These are phyloP conservation scores for Volucella inflata DNA, from an alignment of 2,888 invertebrate species.

Conservation along the genomic window DNA sequence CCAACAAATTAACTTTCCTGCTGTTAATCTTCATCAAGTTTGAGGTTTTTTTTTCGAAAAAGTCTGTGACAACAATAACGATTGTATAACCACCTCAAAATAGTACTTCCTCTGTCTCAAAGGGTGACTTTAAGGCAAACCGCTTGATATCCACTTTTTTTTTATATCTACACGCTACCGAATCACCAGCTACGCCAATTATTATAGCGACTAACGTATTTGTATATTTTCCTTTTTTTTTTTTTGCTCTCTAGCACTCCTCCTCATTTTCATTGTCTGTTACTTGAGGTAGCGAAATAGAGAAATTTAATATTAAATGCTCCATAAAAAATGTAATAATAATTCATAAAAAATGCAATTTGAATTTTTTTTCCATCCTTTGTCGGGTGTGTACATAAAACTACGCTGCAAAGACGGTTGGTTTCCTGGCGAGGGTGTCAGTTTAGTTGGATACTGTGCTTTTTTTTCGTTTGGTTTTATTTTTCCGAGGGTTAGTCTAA, in stretches of 20 bases:
- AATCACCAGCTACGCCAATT: slow-evolving; percentile 64
- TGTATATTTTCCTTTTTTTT: slow-evolving; percentile 24
- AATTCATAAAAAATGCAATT: slow-evolving; percentile 79
- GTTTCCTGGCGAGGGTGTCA: slow-evolving; percentile 62
- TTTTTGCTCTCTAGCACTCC: background rate
- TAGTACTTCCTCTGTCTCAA: slow-evolving; percentile 32
- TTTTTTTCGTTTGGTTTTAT: slow-evolving; percentile 41
- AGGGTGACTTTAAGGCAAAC: slow-evolving; percentile 26
- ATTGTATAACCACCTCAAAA: slow-evolving; percentile 24
- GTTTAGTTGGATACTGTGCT: slow-evolving; percentile 36
- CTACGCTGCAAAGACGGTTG: slow-evolving; percentile 30
- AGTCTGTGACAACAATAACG: slow-evolving; percentile 11
- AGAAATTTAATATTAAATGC: slow-evolving; percentile 85
- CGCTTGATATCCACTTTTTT: slow-evolving; percentile 58
- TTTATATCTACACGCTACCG: slow-evolving; percentile 31
- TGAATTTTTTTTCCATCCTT: slow-evolving; percentile 46
- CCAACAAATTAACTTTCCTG: background rate
- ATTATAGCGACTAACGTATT: slow-evolving; percentile 66
- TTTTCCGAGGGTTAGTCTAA: slow-evolving; percentile 37
- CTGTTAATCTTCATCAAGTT: background rate
- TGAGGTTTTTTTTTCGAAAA: background rate
- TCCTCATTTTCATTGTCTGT: slow-evolving; percentile 45
- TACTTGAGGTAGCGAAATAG: slow-evolving; percentile 75
- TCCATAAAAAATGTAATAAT: slow-evolving; percentile 78
- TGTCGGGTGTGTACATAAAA: slow-evolving; percentile 26